A percentile compares a stretch with the other conserved stretches of the same genome.
Conservation (phyloP, 30 jellyfish, hydroid and myxozoan genomes). For the Aurelia aurita complex sp. Pacific region DNA sequence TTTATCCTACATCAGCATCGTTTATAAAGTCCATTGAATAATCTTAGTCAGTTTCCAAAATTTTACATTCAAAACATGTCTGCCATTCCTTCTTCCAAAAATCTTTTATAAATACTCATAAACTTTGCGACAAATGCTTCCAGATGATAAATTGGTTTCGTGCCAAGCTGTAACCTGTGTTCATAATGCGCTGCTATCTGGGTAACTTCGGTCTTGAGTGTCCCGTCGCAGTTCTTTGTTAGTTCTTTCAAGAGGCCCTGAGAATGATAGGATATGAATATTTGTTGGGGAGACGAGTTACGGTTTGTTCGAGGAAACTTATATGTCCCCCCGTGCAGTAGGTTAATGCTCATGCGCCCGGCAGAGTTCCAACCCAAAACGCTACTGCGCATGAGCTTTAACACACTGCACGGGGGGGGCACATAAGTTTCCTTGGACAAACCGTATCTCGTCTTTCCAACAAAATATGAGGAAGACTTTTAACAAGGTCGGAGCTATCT, state of each 20-base stretch:
- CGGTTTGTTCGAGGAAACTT: no score
- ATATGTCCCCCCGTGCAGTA: no score
- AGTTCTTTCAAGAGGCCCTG: constrained; percentile 90
- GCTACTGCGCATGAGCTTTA: no score
- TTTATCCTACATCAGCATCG: no score
- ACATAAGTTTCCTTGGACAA: no score
- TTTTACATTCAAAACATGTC: constrained; percentile 59
- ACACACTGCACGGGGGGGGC: no score
- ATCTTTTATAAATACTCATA: constrained; percentile 92
- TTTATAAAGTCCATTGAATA: no score
- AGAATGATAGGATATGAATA: not conserved
- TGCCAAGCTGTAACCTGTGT: constrained; percentile 91
- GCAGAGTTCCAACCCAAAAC: no score
- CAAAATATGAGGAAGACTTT: not conserved
- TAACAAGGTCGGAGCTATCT: not conserved
- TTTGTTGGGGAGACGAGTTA: no score
- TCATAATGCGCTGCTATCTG: constrained; percentile 96
- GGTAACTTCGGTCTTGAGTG: constrained; percentile 84
- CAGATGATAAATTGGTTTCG: constrained; percentile 95
- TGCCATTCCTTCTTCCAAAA: constrained; percentile 96
- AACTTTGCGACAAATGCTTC: constrained; percentile 99
- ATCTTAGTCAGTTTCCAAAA: no score
- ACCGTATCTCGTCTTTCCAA: no score
- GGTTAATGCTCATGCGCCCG: no score
- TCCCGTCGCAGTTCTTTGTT: constrained; percentile 89